Evolutionary conservation across 2,113 vertebrate species (phyloP), one percentile per base, ranked within the genome.

Genomic region (Rafetus swinhoei): DNA sequence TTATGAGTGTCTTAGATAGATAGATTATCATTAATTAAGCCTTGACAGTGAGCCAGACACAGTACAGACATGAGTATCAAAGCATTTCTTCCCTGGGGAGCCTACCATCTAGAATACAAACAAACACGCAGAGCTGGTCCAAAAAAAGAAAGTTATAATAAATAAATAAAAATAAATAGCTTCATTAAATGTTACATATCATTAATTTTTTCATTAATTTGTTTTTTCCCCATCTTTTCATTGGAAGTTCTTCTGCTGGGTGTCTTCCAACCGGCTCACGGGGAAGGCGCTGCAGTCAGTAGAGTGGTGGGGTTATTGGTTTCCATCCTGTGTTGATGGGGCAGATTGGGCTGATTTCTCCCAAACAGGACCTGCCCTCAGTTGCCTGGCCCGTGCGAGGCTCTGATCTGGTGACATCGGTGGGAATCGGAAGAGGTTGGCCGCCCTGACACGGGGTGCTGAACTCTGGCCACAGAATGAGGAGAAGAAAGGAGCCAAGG

Each of bases 241-340:
- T 95, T 89, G 94, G 94, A 92, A 90, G 87, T 95, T 92, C 86
- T 93, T 95, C 96, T 85, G 89, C 84, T 95, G 95, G 92, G 90
- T 88, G 9, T 57, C 96, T 95, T 91, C 91, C 45, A 85, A 90
- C 9, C 79, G 0, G 56, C 96, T 91, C 89, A 0, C 27, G 90
- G 80, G 92, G 88, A 80, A 55, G 84, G 89, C 62, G 90, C 82
- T 86, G 88, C 79, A 1, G 2, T 62, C 53, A 54, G 10, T 3
- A 39, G 92, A 81, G 92, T 0, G 2, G 81, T 95, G 94, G 89
- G 92, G 81, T 55, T 91, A 29, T 60, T 52, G 80, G 9, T 85
- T 45, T 0, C 76, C 22, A 56, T 84, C 94, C 92, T 84, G 56
- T 85, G 88, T 96, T 90, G 1, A 0, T 69, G 0, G 80, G n/a